These are phyloP conservation scores for Hyperopisus bebe DNA, from an alignment of 2,113 vertebrate genomes.

Conservation along the genomic window DNA sequence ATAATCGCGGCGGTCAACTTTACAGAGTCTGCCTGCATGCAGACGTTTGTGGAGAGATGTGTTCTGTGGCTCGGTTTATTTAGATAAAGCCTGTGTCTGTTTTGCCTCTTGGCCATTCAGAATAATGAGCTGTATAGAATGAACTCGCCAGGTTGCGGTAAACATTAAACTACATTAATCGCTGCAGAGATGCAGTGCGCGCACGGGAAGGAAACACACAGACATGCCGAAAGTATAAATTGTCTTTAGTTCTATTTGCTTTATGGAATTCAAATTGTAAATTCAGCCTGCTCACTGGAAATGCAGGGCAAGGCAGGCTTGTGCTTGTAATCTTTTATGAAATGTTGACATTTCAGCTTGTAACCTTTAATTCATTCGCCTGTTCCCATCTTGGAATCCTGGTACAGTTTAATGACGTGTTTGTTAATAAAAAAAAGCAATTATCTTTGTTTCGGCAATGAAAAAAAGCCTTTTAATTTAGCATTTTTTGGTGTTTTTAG, in stretches of 20 bases:
- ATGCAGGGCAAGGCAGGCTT: background rate
- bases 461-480: background rate
- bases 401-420: constrained; percentile 8
- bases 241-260: constrained; percentile 13
- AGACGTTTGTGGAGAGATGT: background rate
- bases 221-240: constrained; percentile 30
- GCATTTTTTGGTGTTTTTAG: background rate
- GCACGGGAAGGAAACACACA: constrained; percentile 25
- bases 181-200: constrained; percentile 38
- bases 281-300: constrained; percentile 13
- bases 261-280: background rate
- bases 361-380: constrained; percentile 19
- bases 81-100: constrained; percentile 38
- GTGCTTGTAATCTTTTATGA: constrained; percentile 17
- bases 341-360: constrained; percentile 20
- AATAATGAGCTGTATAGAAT: constrained; percentile 44
- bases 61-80: constrained; percentile 25
- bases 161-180: constrained; percentile 56
- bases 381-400: constrained; percentile 11
- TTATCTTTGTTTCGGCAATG: background rate
- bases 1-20: constrained; percentile 8
- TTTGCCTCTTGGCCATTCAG: constrained; percentile 40
- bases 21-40: background rate
- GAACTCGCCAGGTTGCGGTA: constrained; percentile 42
- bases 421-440: background rate